Evolutionary conservation across 2,113 vertebrate genomes (phyloP), one percentile per base, ranked within the genome.

Genomic region (Phalacrocorax carbo): DNA sequence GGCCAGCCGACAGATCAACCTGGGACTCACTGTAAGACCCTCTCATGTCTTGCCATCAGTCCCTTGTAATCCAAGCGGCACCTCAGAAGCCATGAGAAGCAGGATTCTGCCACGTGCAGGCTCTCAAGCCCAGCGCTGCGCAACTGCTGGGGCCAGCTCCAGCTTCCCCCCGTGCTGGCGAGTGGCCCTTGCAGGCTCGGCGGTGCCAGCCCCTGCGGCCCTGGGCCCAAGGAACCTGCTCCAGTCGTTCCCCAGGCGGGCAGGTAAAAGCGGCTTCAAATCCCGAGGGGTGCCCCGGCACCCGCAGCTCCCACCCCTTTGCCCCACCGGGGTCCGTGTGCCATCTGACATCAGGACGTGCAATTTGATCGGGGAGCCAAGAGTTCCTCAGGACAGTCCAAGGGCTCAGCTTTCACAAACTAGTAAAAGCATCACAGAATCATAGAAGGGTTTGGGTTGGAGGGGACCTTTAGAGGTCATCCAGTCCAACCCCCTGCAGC

Each of bases 101-200:
- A 2, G 25, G 36, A 16, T 36, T 7, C 22, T 42, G 29, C 58
- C 57, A 13, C 1, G 3, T 9, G 1, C 7, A 1, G 16, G 48
- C 14, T 66, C 46, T 44, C 54, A 70, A 48, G 26, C 88, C n/a
- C 73, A 57, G 46, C 5, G 2, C 34, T 16, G 52, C 38, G 13
- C 13, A 8, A 7, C 44, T 9, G 26, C 60, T 73, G 64, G 70
- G 51, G 23, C 30, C 77, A 71, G 40, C 46, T 42, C 92, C n/a
- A 54, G 58, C 64, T 65, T 34, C 36, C 42, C 54, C 42, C 32
- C 29, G 6, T 4, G 26, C 40, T 29, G 51, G 44, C 9, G 1
- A 18, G 49, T 4, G 10, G 30, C 30, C 29, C 23, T 30, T 10
- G 15, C 68, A 52, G 64, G 84, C 57, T 62, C 6, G 4, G 70